Evolutionary conservation across 2,888 invertebrate species (phyloP).

Genomic region (Syrista parreyssii): DNA sequence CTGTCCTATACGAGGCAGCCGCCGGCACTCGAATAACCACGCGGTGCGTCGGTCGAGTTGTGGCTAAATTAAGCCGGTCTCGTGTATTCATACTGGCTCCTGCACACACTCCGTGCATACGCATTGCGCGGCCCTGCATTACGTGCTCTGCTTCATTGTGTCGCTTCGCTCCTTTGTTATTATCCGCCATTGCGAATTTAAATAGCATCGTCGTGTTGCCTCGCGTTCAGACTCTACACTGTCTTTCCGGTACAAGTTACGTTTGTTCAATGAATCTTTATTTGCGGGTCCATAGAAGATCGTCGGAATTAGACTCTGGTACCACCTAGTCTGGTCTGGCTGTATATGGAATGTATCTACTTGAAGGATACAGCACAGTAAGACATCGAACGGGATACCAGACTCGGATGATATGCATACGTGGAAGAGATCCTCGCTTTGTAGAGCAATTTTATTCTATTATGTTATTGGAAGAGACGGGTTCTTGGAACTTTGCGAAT

Average conservation of each 20-base stretch:
- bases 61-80: slow-evolving; percentile 50
- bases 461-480: slow-evolving; percentile 21
- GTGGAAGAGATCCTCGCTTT: slow-evolving; percentile 11
- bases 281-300: not conserved
- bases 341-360: not conserved
- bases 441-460: slow-evolving; percentile 21
- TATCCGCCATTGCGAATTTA: slow-evolving; percentile 44
- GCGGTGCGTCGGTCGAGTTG: slow-evolving; percentile 23
- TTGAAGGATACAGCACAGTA: not conserved
- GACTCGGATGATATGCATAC: not conserved
- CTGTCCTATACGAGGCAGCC: slow-evolving; percentile 47
- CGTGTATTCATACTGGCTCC: not conserved
- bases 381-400: not conserved
- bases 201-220: slow-evolving; percentile 23
- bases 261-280: not conserved
- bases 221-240: too few relatives aligned
- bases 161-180: slow-evolving; percentile 43
- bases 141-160: slow-evolving; percentile 12
- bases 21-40: slow-evolving; percentile 44
- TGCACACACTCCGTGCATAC: not conserved
- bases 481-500: not conserved
- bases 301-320: not conserved
- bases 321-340: not conserved
- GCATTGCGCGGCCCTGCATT: not conserved
- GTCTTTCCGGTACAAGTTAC: too few relatives aligned